Evolutionary conservation across 2,888 invertebrate species (phyloP).

Genomic region (Nasonovia ribisnigri): DNA sequence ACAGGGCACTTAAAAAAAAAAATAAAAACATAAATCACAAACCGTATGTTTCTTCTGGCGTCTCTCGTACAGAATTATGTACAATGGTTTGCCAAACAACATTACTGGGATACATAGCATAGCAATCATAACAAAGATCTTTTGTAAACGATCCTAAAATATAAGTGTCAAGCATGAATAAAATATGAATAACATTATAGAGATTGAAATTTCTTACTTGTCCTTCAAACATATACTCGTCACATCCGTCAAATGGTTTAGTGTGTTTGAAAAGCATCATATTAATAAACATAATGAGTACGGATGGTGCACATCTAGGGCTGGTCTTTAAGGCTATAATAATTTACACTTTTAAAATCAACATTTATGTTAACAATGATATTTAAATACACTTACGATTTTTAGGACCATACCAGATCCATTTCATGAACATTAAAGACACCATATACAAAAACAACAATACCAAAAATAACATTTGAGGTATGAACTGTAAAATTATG

Average conservation of each 20-base stretch:
- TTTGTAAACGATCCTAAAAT: constrained; percentile 75
- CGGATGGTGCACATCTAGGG: constrained; percentile 80
- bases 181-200: neutral
- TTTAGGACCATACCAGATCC: constrained; percentile 75
- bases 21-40: constrained; percentile 11
- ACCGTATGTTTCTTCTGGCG: constrained; percentile 68
- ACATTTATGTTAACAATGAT: neutral
- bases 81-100: constrained; percentile 83
- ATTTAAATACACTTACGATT: constrained; percentile 68
- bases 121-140: constrained; percentile 76
- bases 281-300: constrained; percentile 85
- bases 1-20: no score
- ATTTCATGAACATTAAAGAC: constrained; percentile 79
- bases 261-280: constrained; percentile 80
- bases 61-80: constrained; percentile 72
- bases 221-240: constrained; percentile 75
- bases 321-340: constrained; percentile 71
- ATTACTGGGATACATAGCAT: constrained; percentile 82
- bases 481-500: constrained; percentile 78
- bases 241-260: constrained; percentile 72
- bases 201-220: constrained; percentile 66
- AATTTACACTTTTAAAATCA: constrained; percentile 14
- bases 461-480: constrained; percentile 78
- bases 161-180: neutral
- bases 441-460: constrained; percentile 79